These are phyloP conservation scores for Drosophila orosa DNA, from an alignment of 1,140 invertebrate genomes.

Conservation along the genomic window DNA sequence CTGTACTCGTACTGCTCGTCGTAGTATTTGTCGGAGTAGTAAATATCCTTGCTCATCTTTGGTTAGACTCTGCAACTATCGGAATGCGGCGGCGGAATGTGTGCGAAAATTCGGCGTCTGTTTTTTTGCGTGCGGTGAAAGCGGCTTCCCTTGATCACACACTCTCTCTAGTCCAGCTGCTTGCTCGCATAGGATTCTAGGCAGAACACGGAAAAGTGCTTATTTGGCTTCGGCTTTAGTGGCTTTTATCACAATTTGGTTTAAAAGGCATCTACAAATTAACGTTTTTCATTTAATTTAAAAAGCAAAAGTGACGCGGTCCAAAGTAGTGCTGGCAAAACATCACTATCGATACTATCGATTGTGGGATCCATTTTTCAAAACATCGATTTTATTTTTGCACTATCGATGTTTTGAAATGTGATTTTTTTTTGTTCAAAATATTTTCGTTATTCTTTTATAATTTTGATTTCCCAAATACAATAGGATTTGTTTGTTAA, in stretches of 20 bases:
- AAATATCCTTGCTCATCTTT: conserved; percentile 88
- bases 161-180: neutral
- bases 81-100: conserved; percentile 6
- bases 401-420: no score
- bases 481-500: no score
- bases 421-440: no score
- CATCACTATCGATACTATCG: no score
- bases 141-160: conserved; percentile 1
- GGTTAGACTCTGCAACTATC: neutral
- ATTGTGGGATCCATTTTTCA: no score
- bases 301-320: conserved; percentile 67
- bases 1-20: conserved; percentile 94
- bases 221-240: neutral
- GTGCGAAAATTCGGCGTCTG: conserved; percentile 33
- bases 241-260: conserved; percentile 20
- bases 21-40: conserved; percentile 96
- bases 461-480: no score
- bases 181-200: neutral
- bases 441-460: no score
- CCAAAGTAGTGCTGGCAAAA: no score
- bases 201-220: neutral
- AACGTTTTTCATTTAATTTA: conserved; percentile 42
- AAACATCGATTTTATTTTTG: no score
- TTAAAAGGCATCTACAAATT: neutral
- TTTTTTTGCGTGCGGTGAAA: conserved; percentile 15